These are phyloP conservation scores for Cariama cristata DNA, from an alignment of 2,113 vertebrate genomes.

Conservation along the genomic window DNA sequence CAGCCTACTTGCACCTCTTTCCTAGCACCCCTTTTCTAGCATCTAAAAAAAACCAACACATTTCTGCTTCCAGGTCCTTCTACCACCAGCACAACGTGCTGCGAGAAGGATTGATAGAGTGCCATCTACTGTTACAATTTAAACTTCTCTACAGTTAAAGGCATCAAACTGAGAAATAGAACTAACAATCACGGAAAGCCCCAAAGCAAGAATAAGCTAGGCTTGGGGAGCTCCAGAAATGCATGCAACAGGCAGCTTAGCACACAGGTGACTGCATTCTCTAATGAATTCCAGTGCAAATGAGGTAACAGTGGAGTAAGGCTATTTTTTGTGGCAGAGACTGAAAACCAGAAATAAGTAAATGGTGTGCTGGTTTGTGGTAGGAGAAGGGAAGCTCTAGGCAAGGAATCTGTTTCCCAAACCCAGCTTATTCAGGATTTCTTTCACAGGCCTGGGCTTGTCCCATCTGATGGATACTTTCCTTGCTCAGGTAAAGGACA, in stretches of 20 bases:
- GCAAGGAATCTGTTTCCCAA: background rate
- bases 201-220: background rate
- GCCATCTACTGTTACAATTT: conserved; percentile 3
- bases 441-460: background rate
- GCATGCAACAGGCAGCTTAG: background rate
- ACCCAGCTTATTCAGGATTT: background rate
- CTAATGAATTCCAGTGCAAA: fast-evolving
- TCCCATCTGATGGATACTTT: no score
- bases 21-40: background rate
- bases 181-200: background rate
- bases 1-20: background rate
- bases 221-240: background rate
- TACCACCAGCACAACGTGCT: fast-evolving
- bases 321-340: no score
- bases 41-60: background rate
- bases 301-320: background rate
- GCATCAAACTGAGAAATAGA: background rate
- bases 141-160: background rate
- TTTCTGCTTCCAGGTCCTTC: background rate
- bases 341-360: background rate
- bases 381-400: background rate
- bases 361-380: background rate
- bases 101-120: background rate
- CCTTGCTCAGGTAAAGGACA: background rate
- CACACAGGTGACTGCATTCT: fast-evolving